Percentiles rank a stretch among this genome's conserved stretches.
These are phyloP conservation scores for Onthophagus taurus DNA, from an alignment of 1,140 invertebrate genomes.

Conservation along the genomic window DNA sequence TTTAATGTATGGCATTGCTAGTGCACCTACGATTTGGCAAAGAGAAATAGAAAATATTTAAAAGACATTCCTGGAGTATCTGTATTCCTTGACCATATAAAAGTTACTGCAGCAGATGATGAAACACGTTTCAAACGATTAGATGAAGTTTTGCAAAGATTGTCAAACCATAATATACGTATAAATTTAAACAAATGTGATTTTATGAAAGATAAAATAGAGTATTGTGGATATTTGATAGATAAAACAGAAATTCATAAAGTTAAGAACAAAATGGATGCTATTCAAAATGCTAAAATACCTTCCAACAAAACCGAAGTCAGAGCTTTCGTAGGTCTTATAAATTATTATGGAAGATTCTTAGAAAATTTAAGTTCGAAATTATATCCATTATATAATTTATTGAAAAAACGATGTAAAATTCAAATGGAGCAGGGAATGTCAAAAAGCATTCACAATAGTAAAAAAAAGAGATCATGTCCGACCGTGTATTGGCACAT, in stretches of 20 bases:
- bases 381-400: constrained; percentile 21
- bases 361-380: constrained; percentile 21
- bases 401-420: constrained; percentile 23
- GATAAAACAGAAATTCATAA: constrained; percentile 1
- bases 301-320: constrained; percentile 19
- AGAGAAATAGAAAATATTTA: constrained; percentile 22
- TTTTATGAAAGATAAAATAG: constrained; percentile 6
- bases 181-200: constrained; percentile 6
- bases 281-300: constrained; percentile 1
- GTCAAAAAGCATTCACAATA: constrained; percentile 19
- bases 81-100: constrained; percentile 1
- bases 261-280: constrained; percentile 1
- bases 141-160: not conserved
- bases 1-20: constrained; percentile 10
- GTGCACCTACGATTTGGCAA: constrained; percentile 21
- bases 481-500: constrained; percentile 21
- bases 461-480: constrained; percentile 27
- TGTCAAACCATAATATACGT: constrained; percentile 4
- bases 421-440: not conserved
- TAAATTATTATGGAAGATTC: constrained; percentile 32
- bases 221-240: constrained; percentile 1
- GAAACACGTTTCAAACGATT: constrained; percentile 1
- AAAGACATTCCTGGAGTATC: not conserved
- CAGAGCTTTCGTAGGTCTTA: constrained; percentile 31
- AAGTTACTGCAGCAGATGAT: constrained; percentile 6